Conservation (phyloP, 1,140 invertebrate species). For the Samia ricini region DNA sequence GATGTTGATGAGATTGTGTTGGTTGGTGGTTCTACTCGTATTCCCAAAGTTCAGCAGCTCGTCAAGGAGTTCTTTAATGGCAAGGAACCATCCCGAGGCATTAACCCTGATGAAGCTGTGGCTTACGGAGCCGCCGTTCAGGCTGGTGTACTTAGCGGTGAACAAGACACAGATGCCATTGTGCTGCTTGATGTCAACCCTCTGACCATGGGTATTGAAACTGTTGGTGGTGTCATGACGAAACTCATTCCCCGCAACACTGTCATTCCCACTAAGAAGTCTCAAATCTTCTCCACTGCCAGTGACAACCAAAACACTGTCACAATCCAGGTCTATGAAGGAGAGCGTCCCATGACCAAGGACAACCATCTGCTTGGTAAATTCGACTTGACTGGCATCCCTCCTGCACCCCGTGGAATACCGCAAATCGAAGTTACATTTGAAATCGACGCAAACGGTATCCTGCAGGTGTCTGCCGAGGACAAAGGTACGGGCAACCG, state of each 20-base stretch:
- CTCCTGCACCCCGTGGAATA: constrained; percentile 97
- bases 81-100: constrained; percentile 98
- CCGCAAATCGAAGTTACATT: constrained; percentile 99
- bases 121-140: constrained; percentile 99
- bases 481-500: constrained; percentile 99
- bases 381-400: constrained; percentile 99
- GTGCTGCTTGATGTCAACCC: constrained; percentile 99
- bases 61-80: constrained; percentile 99
- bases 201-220: constrained; percentile 99
- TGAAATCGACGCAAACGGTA: constrained; percentile 99
- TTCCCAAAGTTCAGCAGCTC: constrained; percentile 98
- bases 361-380: constrained; percentile 99
- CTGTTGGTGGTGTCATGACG: constrained; percentile 99
- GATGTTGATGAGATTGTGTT: constrained; percentile 99
- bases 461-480: constrained; percentile 96
- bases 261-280: constrained; percentile 99
- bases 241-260: constrained; percentile 99
- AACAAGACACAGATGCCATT: constrained; percentile 97
- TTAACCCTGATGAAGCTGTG: constrained; percentile 99
- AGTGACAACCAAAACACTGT: constrained; percentile 99
- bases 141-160: constrained; percentile 92
- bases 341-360: constrained; percentile 99
- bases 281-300: constrained; percentile 99
- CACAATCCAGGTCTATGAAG: constrained; percentile 90
- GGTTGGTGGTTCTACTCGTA: constrained; percentile 99